phyloP scores from a whole-genome alignment of 1,140 invertebrate genomes.

The Pachypeltis micranthus region DNA sequence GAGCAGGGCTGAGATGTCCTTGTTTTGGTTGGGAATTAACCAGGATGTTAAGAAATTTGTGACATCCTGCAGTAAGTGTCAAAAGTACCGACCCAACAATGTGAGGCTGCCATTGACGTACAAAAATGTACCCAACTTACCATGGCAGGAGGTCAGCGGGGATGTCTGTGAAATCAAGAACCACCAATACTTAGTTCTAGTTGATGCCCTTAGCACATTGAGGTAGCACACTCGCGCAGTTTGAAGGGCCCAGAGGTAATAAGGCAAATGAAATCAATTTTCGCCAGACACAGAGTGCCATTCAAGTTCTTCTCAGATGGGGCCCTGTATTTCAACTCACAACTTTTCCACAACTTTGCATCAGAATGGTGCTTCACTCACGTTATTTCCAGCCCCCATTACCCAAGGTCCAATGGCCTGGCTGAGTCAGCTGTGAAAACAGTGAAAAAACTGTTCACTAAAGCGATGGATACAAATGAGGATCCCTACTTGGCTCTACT shows the following conservation, averaged over 20 bases:
- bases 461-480: slow-evolving; percentile 5
- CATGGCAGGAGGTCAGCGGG: slow-evolving; percentile 5
- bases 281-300: slow-evolving; percentile 3
- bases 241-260: background rate
- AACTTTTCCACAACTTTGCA: background rate
- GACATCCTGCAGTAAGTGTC: slow-evolving; percentile 25
- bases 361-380: background rate
- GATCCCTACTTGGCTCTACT: slow-evolving; percentile 6
- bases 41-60: slow-evolving; percentile 29
- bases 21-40: slow-evolving; percentile 28
- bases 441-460: background rate
- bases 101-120: slow-evolving; percentile 2
- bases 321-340: slow-evolving; percentile 1
- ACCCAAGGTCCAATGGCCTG: slow-evolving; percentile 10
- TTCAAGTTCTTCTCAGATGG: slow-evolving; percentile 2
- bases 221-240: background rate
- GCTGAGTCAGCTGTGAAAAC: slow-evolving; percentile 1
- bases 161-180: slow-evolving; percentile 1
- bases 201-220: slow-evolving; percentile 3
- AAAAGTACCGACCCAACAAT: background rate
- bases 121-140: slow-evolving; percentile 8
- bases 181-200: slow-evolving; percentile 3
- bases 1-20: slow-evolving; percentile 26
- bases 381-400: slow-evolving; percentile 6
- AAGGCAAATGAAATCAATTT: slow-evolving; percentile 1